phyloP scores from a whole-genome alignment of 1,140 invertebrate genomes.

The Neodiprion pinetum region DNA sequence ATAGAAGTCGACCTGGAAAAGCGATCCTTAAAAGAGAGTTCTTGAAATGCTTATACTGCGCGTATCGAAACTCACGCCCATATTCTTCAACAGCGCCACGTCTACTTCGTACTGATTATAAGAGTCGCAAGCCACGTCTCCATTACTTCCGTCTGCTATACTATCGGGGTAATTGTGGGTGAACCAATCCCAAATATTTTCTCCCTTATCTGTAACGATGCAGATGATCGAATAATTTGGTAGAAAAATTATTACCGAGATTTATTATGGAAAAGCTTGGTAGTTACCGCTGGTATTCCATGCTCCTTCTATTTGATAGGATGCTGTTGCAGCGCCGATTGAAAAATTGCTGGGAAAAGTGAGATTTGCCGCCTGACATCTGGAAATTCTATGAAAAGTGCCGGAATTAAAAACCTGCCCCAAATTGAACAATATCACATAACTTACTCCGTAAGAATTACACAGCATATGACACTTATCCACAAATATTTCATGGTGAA shows the following conservation, averaged over 20 bases:
- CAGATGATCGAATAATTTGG: no score
- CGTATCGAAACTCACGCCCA: constrained; percentile 16
- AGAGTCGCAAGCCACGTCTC: constrained; percentile 65
- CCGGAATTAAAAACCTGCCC: no score
- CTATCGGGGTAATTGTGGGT: background rate
- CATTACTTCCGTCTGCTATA: constrained; percentile 62
- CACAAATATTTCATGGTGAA: no score
- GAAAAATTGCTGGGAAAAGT: constrained; percentile 57
- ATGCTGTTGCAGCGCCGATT: constrained; percentile 63
- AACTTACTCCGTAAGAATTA: no score
- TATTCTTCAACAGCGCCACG: constrained; percentile 35
- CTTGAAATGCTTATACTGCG: no score
- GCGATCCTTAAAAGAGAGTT: constrained; percentile 29
- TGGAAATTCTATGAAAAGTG: no score
- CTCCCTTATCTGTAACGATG: constrained; percentile 15
- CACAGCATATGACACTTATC: no score
- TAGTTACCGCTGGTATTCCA: constrained; percentile 64
- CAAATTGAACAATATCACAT: no score
- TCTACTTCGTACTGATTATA: constrained; percentile 40
- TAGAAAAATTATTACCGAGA: no score
- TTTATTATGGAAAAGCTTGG: no score
- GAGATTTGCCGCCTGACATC: no score
- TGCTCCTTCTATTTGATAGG: constrained; percentile 67
- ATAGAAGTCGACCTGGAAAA: constrained; percentile 37
- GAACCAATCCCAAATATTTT: no score